Conservation (phyloP, 2,888 invertebrate species). For the Stenodera caucasica region DNA sequence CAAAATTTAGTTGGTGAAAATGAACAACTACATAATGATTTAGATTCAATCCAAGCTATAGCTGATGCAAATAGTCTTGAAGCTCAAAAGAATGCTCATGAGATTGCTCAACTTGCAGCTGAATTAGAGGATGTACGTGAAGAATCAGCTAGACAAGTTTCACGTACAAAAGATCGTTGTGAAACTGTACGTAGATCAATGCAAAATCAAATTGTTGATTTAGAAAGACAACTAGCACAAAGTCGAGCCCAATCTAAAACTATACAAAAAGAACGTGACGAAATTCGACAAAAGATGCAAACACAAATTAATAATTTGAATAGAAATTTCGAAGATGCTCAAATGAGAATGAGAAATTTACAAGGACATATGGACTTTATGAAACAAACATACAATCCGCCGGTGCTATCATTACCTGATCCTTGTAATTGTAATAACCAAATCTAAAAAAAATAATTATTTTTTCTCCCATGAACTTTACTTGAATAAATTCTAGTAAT, state of each 20-base stretch:
- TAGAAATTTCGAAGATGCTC: slow-evolving; percentile 69
- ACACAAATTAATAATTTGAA: slow-evolving; percentile 67
- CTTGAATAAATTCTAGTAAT: too few relatives aligned
- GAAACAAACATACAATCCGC: too few relatives aligned
- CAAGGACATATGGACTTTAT: too few relatives aligned
- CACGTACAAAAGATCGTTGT: slow-evolving; percentile 67
- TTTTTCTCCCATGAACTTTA: too few relatives aligned
- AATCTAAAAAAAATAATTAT: too few relatives aligned
- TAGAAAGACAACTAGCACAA: slow-evolving; percentile 68
- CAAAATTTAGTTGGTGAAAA: slow-evolving; percentile 49
- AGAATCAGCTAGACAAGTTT: slow-evolving; percentile 68
- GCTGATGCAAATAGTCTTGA: slow-evolving; percentile 63
- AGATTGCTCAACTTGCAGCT: slow-evolving; percentile 66
- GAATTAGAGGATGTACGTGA: slow-evolving; percentile 69
- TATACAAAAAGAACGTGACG: slow-evolving; percentile 70
- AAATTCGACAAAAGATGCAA: slow-evolving; percentile 71
- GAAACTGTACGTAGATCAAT: slow-evolving; percentile 63
- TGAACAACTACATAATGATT: slow-evolving; percentile 49
- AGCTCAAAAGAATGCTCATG: slow-evolving; percentile 69
- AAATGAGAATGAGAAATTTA: slow-evolving; percentile 49
- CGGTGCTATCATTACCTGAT: too few relatives aligned
- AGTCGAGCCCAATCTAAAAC: slow-evolving; percentile 65
- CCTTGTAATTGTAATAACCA: too few relatives aligned
- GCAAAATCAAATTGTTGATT: slow-evolving; percentile 67
- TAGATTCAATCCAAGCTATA: slow-evolving; percentile 62